phyloP scores from a whole-genome alignment of 1,140 invertebrate genomes.

The Elymnias hypermnestra region DNA sequence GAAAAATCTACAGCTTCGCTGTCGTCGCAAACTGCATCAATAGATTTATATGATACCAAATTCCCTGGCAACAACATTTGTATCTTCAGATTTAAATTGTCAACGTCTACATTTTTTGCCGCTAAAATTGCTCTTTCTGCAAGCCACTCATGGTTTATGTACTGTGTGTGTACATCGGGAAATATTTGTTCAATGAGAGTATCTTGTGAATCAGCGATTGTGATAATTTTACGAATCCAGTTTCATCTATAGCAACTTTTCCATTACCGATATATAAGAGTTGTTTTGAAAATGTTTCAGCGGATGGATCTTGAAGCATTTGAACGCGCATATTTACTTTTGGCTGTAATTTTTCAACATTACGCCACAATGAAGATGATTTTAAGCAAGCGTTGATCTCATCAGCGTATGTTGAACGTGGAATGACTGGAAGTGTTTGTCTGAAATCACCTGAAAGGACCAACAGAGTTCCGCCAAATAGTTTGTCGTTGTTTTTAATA shows the following conservation, averaged over 20 bases:
- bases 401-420: no score
- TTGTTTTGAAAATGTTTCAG: background rate
- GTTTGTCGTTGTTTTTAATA: no score
- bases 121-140: slow-evolving; percentile 24
- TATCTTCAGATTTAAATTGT: slow-evolving; percentile 25
- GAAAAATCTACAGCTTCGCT: slow-evolving; percentile 1
- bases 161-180: slow-evolving; percentile 25
- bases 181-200: slow-evolving; percentile 21
- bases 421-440: no score
- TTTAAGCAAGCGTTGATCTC: no score
- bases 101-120: slow-evolving; percentile 26
- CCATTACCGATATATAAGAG: background rate
- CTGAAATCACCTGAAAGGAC: no score
- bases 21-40: slow-evolving; percentile 12
- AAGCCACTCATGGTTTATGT: slow-evolving; percentile 27
- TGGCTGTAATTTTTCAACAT: no score
- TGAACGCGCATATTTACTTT: no score
- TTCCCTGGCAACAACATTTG: slow-evolving; percentile 21
- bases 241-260: no score
- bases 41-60: slow-evolving; percentile 21
- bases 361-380: no score
- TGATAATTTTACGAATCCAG: slow-evolving; percentile 7
- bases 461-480: no score
- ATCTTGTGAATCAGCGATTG: slow-evolving; percentile 19
- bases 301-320: no score